Evolutionary conservation across 2,797 vertebrate genomes (phyloP), one percentile per base, ranked within the genome.

Genomic region (Sebastes vulpes): DNA sequence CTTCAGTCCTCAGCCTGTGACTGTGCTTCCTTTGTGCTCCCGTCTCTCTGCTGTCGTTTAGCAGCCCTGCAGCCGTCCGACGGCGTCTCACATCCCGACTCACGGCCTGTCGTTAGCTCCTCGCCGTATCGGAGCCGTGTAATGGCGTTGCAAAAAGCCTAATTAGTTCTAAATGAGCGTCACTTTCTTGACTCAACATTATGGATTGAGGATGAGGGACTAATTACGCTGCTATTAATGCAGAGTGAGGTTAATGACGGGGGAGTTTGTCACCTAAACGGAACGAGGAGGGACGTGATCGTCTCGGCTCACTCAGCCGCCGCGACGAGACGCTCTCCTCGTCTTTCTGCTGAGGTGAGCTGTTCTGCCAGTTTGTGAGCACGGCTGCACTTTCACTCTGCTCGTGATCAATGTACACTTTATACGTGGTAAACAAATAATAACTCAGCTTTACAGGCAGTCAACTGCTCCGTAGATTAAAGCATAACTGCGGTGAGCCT

Each of bases 101-200:
- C 72, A 1, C 38, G 1, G 72, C 81, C 69, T 9, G 54, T 82
- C 46, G 58, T 89, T 86, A 84, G 71, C 83, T 77, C 64, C 76
- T 77, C 64, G 9, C 16, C 67, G 53, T 59, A 86, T 85, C 80
- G 61, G 60, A 89, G 74, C 64, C 53, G 20, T 46, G 65, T 85
- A 88, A 91, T 73, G 83, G 75, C 65, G 61, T 82, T 78, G 77
- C 86, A 84, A 81, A 87, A 89, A 83, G 70, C 81, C 83, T 95
- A 93, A 95, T 95, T 94, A 88, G 82, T 87, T 91, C 82, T 59
- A 89, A 94, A 95, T 94, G 87, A 92, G 91, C 79, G 73, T 90
- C 82, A 88, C 70, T 89, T 86, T 93, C 87, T 88, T 90, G 76
- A 92, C 88, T 93, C 88, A 82, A 92, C 86, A 81, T 93, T 94